A percentile compares a stretch with the other conserved stretches of the same genome.
phyloP scores from a whole-genome alignment of 2,888 invertebrate species.

The Hirtodrosophila confusa region DNA sequence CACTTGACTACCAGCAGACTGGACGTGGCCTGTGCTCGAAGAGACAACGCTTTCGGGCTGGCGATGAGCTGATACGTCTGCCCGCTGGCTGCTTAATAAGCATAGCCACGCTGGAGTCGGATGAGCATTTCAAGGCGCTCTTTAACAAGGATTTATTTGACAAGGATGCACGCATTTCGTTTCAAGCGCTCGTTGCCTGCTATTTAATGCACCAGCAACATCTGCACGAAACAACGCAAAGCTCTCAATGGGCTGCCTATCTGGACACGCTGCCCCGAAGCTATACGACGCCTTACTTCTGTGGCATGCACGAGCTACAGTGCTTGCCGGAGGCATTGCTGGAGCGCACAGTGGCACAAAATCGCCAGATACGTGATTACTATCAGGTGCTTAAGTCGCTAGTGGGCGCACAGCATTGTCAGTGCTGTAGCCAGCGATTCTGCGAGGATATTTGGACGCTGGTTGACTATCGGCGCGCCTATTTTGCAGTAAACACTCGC shows the following conservation, averaged over 20 bases:
- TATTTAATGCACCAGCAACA: conserved; percentile 90
- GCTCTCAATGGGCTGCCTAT: conserved; percentile 87
- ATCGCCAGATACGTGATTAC: conserved; percentile 84
- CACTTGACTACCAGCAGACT: conserved; percentile 87
- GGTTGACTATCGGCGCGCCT: conserved; percentile 90
- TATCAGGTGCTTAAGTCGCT: conserved; percentile 60
- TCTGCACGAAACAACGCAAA: conserved; percentile 77
- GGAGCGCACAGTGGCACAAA: conserved; percentile 85
- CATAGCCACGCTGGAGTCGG: conserved; percentile 86
- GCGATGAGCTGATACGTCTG: conserved; percentile 87
- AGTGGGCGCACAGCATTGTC: conserved; percentile 55
- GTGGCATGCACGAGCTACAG: conserved; percentile 85
- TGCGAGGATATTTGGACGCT: conserved; percentile 85
- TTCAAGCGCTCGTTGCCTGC: conserved; percentile 90
- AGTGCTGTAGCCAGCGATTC: conserved; percentile 84
- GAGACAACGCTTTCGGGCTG: conserved; percentile 84
- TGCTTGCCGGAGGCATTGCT: conserved; percentile 86
- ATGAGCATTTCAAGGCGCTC: conserved; percentile 85
- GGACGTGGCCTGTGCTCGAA: conserved; percentile 91
- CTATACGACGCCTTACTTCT: conserved; percentile 89
- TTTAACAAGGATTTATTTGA: conserved; percentile 73
- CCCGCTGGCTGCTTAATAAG: conserved; percentile 87
- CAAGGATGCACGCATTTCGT: conserved; percentile 84
- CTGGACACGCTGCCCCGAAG: conserved; percentile 88
- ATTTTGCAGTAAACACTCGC: conserved; percentile 93